phyloP scores from a whole-genome alignment of 2,113 vertebrate genomes.

The Tachysurus vachellii region DNA sequence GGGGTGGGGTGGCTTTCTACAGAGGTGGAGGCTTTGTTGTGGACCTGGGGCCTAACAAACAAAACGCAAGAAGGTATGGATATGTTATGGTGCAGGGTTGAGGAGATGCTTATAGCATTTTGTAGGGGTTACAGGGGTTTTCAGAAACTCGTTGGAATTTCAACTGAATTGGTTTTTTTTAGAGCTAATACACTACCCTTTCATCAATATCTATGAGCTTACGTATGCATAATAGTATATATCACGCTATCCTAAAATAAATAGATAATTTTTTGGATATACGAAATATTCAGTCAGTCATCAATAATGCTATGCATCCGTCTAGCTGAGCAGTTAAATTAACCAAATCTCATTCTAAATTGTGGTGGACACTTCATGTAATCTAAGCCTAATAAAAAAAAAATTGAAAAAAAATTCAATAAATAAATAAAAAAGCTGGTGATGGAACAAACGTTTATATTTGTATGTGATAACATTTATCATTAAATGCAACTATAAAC shows the following conservation, averaged over 20 bases:
- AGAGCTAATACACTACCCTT: not conserved
- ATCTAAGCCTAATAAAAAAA: not conserved
- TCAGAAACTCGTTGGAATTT: not conserved
- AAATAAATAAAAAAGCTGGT: not conserved
- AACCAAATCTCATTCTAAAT: not conserved
- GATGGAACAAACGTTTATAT: not conserved
- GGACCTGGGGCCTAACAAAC: constrained; percentile 78
- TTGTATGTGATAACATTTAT: not conserved
- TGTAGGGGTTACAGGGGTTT: not conserved
- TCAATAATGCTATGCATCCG: not conserved
- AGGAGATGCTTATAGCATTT: no score
- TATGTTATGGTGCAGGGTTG: not conserved
- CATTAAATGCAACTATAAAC: not conserved
- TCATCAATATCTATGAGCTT: not conserved
- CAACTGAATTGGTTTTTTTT: not conserved
- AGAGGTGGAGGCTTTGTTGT: constrained; percentile 87
- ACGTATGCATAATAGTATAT: not conserved
- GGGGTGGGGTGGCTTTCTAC: constrained; percentile 83
- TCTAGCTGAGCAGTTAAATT: not conserved
- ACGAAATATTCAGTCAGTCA: not conserved
- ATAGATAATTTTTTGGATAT: not conserved
- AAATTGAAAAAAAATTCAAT: not conserved
- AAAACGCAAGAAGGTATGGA: constrained; percentile 79
- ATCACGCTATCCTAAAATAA: not conserved
- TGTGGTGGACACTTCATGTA: not conserved